Conservation (phyloP, 1,140 invertebrate genomes). For the Diorhabda elongata region DNA sequence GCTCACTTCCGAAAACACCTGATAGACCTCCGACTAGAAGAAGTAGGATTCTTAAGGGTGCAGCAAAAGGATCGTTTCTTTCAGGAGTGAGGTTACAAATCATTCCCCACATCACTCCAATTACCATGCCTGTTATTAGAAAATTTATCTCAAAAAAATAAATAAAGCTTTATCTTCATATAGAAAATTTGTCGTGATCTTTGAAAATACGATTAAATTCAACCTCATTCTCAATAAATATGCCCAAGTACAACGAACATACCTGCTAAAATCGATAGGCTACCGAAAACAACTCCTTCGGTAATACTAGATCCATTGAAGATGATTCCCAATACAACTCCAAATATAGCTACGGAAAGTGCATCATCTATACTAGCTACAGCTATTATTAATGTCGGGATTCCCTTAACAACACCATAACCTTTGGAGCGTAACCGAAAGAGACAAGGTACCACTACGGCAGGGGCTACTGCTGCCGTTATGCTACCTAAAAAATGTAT, state of each 20-base stretch:
- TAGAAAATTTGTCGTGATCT: background rate
- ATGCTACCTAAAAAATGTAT: slow-evolving; percentile 59
- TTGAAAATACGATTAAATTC: background rate
- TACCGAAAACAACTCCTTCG: slow-evolving; percentile 65
- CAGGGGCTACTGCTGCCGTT: slow-evolving; percentile 89
- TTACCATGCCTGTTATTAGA: slow-evolving; percentile 50
- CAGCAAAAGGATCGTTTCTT: slow-evolving; percentile 71
- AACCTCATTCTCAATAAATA: too few species aligned
- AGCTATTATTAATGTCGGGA: slow-evolving; percentile 91
- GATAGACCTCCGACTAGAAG: slow-evolving; percentile 74
- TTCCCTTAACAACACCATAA: slow-evolving; percentile 89
- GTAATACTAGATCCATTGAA: slow-evolving; percentile 70
- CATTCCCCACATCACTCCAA: slow-evolving; percentile 71
- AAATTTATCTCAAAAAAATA: background rate
- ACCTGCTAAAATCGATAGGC: slow-evolving; percentile 70
- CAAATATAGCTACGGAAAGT: slow-evolving; percentile 85
- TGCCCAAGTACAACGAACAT: background rate
- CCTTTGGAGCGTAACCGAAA: slow-evolving; percentile 71
- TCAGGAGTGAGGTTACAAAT: slow-evolving; percentile 71
- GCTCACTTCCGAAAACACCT: slow-evolving; percentile 77
- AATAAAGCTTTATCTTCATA: background rate
- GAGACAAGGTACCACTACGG: slow-evolving; percentile 90
- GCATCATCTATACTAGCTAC: slow-evolving; percentile 79
- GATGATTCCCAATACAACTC: slow-evolving; percentile 78
- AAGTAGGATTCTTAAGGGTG: slow-evolving; percentile 70